Base-by-base conservation (phyloP, 2,888 invertebrate genomes). In the Trissolcus japonicus region DNA sequence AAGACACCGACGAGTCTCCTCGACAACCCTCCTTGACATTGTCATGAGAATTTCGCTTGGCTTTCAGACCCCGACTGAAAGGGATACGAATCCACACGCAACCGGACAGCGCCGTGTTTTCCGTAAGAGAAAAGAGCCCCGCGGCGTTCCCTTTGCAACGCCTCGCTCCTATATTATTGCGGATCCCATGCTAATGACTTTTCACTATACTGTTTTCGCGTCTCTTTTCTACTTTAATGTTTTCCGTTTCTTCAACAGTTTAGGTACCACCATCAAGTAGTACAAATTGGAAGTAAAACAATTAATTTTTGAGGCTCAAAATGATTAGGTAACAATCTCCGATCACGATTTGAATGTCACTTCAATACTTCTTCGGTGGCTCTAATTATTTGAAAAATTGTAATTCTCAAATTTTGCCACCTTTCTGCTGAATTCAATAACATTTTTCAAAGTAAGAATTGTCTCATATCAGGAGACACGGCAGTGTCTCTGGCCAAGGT, bases 1-100 rank as follows among this genome's bases (percentile, higher is more conserved):
- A 77, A 79, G 79, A 79, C 67, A 75, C 77, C 62, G 35, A 35
- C 35, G 54, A 56, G 76, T 72, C 69, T 69, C 1, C 60, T 66
- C 62, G 71, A 55, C 74, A 56, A 78, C 79, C 77, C 79, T 79
- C 48, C 69, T 76, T 69, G 75, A 79, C 77, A 79, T 79, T 79
- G 79, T 79, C 72, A 77, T 50, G 72, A 69, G 78, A 77, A 74
- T 79, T 79, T 75, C 53, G 65, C 59, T 56, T 57, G 46, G 48
- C 68, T 60, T 62, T 59, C 63, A 72, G 16, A 59, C 68, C 77
- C 59, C 57, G 63, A 43, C 59, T 78, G 46, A 69, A 78, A 78
- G 69, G 63, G 73, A 74, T 56, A 56, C 60, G 55, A 43, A 76
- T 71, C 76, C 68, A 56, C 61, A 55, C 56, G 78, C 66, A 72